Base-by-base conservation (phyloP, 64 coral and sea anemone species). In the Actinia tenebrosa region DNA sequence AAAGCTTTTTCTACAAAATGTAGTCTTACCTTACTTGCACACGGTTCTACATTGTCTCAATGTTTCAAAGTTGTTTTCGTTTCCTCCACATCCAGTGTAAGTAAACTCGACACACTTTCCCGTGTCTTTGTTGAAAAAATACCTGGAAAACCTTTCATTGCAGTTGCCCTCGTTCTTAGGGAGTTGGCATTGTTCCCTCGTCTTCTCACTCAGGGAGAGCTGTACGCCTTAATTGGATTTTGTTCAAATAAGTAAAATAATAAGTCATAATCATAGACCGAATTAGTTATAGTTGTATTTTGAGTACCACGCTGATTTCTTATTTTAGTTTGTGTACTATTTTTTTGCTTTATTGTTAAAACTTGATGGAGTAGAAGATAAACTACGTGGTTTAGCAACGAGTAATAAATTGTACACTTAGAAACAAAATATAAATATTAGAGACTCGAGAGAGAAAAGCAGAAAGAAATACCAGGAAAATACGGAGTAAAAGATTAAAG, bases 51-150 rank as follows among this genome's bases (percentile, higher is more conserved):
- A 87, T 20, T 87, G 25, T 17, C 46, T 72, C 16, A 71, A 64
- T 44, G 86, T 72, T 37, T 23, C 9, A 72, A 87, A 87, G 25
- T 54, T 68, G 86, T 87, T 87, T 3, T 68, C 66, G 45, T 87
- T 87, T 3, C 86, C 86, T 9, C 64, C 59, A 53, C 86, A 87
- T 15, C 86, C 86, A 87, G 59, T 46, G 50, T 87, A 87, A 16
- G 22, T 66, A 37, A 87, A 87, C 61, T 3, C 20, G 10, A 45
- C 42, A 23, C 86, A 87, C 17, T 19, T 22, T 72, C n/a, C 50
- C 16, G 86, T 68, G 18, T 60, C 46, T 43, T 42, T 37, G 46
- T 87, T 45, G 20, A 17, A 68, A 37, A 87, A 87, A 26, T 71
- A 87, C n/a, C 86, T 87, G 7, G 20, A 42, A 45, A 44, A 16